Conservation (phyloP, 2,113 vertebrate genomes). For the Hippopotamus amphibius region DNA sequence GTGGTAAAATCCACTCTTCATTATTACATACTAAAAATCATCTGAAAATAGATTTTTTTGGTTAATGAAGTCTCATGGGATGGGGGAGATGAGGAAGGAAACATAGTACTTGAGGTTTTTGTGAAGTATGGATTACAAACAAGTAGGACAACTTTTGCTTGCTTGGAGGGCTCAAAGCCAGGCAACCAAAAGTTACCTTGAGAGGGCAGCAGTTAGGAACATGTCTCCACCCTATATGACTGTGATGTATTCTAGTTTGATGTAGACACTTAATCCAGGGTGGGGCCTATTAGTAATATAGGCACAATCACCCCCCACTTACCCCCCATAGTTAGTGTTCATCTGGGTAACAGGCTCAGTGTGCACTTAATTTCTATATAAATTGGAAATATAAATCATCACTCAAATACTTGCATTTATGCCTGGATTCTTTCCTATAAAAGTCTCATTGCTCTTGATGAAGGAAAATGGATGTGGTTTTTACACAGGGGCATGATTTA, state of each 20-base stretch:
- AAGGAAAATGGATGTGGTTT: constrained; percentile 54
- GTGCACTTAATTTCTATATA: constrained; percentile 49
- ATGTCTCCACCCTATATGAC: constrained; percentile 71
- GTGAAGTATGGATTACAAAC: constrained; percentile 53
- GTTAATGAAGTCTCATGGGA: constrained; percentile 63
- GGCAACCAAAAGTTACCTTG: constrained; percentile 63
- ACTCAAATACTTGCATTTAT: constrained; percentile 57
- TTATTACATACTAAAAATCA: constrained; percentile 63
- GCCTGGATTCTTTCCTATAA: constrained; percentile 41
- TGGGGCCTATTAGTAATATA: constrained; percentile 62
- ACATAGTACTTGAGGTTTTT: constrained; percentile 34
- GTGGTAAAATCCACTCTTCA: constrained; percentile 56
- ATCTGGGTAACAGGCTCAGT: constrained; percentile 31
- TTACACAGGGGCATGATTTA: constrained; percentile 23
- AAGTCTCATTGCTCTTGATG: constrained; percentile 43
- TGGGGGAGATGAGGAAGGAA: background rate
- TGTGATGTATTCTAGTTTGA: background rate
- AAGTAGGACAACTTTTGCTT: constrained; percentile 67
- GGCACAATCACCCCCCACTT: background rate
- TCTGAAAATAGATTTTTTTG: constrained; percentile 70
- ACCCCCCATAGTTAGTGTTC: background rate
- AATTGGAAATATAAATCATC: constrained; percentile 55
- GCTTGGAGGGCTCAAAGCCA: constrained; percentile 2
- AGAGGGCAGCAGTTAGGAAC: constrained; percentile 55
- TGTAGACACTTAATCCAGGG: constrained; percentile 73